Evolutionary conservation across 2,888 invertebrate genomes (phyloP).

Genomic region (Pecten maximus): DNA sequence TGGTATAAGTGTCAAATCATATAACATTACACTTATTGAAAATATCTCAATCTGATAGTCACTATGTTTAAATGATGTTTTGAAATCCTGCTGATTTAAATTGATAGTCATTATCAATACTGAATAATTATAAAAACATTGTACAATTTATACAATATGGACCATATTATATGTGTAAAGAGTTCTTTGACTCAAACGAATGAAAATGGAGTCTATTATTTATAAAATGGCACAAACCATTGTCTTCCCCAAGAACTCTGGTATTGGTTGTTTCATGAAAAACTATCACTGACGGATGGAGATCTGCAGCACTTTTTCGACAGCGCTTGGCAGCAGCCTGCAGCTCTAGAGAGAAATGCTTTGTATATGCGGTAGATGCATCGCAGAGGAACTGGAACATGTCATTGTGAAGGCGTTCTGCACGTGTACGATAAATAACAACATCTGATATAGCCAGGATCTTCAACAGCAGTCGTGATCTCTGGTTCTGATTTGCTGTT

Average conservation of each 20-base stretch:
- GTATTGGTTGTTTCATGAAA: conserved; percentile 92
- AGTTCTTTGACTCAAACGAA: too few species aligned
- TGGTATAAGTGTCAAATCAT: too few species aligned
- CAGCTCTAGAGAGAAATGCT: conserved; percentile 87
- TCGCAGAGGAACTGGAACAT: conserved; percentile 89
- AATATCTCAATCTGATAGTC: too few species aligned
- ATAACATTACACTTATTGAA: too few species aligned
- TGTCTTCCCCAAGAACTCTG: conserved; percentile 80
- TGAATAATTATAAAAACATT: too few species aligned
- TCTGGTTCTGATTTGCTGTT: conserved; percentile 86
- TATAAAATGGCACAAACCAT: background rate
- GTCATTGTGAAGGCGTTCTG: conserved; percentile 89
- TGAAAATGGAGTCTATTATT: background rate
- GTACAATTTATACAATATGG: too few species aligned
- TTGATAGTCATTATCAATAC: too few species aligned
- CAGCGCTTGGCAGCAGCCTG: conserved; percentile 80
- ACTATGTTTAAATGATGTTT: too few species aligned
- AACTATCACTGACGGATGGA: conserved; percentile 90
- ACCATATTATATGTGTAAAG: too few species aligned
- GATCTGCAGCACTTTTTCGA: conserved; percentile 84
- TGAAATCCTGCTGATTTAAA: too few species aligned
- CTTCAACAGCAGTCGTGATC: conserved; percentile 89
- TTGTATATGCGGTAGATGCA: conserved; percentile 89
- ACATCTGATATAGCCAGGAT: conserved; percentile 92
- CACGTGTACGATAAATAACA: conserved; percentile 89